These are phyloP conservation scores for Laothoe populi DNA, from an alignment of 2,888 invertebrate species.

Conservation along the genomic window DNA sequence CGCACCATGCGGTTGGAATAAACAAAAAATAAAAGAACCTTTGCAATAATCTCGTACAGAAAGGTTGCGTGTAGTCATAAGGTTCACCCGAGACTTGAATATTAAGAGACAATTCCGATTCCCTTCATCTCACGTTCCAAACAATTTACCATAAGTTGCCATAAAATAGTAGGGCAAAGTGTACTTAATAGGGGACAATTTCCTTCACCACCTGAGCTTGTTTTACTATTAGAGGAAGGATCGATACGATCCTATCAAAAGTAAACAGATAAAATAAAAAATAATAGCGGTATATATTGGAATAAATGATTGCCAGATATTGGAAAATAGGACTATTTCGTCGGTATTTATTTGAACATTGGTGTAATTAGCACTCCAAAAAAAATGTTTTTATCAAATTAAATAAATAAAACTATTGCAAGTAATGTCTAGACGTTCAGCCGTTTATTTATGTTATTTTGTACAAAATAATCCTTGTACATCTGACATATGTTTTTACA, in stretches of 20 bases:
- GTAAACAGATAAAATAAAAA: too few species aligned
- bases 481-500: too few species aligned
- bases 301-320: too few species aligned
- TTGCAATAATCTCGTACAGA: slow-evolving; percentile 48
- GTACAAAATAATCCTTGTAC: too few species aligned
- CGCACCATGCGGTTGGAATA: slow-evolving; percentile 49
- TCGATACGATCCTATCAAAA: slow-evolving; percentile 32
- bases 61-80: slow-evolving; percentile 49
- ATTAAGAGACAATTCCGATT: slow-evolving; percentile 57
- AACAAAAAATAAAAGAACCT: slow-evolving; percentile 43
- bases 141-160: slow-evolving; percentile 72
- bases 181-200: slow-evolving; percentile 74
- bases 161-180: slow-evolving; percentile 71
- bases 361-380: too few species aligned
- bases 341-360: too few species aligned
- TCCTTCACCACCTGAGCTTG: slow-evolving; percentile 72
- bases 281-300: too few species aligned
- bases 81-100: slow-evolving; percentile 65
- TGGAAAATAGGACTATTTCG: too few species aligned
- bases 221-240: slow-evolving; percentile 42
- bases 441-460: too few species aligned
- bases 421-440: too few species aligned
- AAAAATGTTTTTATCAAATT: too few species aligned
- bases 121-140: slow-evolving; percentile 58
- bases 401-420: too few species aligned